Evolutionary conservation across 1,140 invertebrate genomes (phyloP).

Genomic region (Teleogryllus occipitalis): DNA sequence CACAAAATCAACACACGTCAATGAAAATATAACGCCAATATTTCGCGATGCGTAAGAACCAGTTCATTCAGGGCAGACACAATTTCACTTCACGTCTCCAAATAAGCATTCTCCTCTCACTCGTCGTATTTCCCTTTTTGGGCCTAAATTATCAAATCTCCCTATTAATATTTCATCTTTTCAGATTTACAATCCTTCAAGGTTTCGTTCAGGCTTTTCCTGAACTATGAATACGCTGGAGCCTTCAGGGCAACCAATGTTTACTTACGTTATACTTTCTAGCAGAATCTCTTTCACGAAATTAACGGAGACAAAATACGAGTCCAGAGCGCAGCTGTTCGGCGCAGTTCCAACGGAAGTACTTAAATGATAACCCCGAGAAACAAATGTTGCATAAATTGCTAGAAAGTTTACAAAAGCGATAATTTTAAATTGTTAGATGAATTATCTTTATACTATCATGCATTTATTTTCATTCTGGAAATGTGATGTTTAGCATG

Average conservation of each 20-base stretch:
- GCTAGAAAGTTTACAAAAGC: background rate
- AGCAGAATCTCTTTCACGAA: constrained; percentile 30
- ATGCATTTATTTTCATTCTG: too few species aligned
- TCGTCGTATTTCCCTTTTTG: background rate
- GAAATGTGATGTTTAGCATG: too few species aligned
- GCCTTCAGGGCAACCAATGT: constrained; percentile 10
- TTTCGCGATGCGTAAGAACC: background rate
- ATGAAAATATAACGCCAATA: background rate
- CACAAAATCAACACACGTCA: too few species aligned
- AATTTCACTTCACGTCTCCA: background rate
- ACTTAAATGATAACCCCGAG: background rate
- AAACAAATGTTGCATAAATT: background rate
- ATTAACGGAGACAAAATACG: constrained; percentile 30
- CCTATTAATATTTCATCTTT: background rate
- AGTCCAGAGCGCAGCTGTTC: constrained; percentile 29
- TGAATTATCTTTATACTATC: too few species aligned
- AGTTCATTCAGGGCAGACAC: background rate
- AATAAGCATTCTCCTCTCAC: background rate
- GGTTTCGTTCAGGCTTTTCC: background rate
- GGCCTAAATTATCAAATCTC: background rate
- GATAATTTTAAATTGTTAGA: too few species aligned
- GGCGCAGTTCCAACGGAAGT: constrained; percentile 24
- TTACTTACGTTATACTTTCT: constrained; percentile 26
- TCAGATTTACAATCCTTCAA: background rate
- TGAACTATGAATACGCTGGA: background rate